Evolutionary conservation across 2,113 vertebrate genomes (phyloP).

Genomic region (Ursus arctos): DNA sequence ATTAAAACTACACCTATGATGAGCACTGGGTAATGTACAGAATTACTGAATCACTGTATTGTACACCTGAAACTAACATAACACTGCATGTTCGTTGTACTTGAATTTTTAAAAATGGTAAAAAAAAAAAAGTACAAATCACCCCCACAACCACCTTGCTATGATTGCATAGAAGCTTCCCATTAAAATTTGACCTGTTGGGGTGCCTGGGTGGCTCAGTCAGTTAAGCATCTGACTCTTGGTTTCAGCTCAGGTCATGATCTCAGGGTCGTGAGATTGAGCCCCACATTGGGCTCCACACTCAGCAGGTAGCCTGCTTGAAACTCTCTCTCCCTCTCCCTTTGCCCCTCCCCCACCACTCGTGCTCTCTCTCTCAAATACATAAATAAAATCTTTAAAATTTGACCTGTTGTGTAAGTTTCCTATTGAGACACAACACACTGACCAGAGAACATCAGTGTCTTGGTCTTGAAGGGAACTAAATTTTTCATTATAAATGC

Average conservation of each 20-base stretch:
- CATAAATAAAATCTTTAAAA: background rate
- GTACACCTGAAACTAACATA: background rate
- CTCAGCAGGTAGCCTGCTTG: background rate
- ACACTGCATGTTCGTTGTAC: background rate
- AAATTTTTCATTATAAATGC: background rate
- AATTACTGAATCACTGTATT: background rate
- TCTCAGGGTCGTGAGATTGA: background rate
- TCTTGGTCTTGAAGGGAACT: background rate
- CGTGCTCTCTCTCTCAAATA: background rate
- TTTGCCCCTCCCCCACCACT: background rate
- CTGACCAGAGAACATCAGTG: background rate
- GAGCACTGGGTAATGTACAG: background rate
- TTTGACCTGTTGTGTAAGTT: background rate
- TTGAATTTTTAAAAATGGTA: background rate
- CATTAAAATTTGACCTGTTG: background rate
- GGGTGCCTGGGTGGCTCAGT: background rate
- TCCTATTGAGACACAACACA: background rate
- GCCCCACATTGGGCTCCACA: background rate
- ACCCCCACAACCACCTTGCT: background rate
- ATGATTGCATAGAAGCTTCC: background rate
- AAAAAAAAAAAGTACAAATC: background rate
- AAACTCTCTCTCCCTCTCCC: background rate
- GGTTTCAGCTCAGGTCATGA: background rate
- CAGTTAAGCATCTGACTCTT: background rate
- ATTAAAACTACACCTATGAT: background rate